Evolutionary conservation across 2,888 invertebrate species (phyloP).

Genomic region (Troilus luridus): DNA sequence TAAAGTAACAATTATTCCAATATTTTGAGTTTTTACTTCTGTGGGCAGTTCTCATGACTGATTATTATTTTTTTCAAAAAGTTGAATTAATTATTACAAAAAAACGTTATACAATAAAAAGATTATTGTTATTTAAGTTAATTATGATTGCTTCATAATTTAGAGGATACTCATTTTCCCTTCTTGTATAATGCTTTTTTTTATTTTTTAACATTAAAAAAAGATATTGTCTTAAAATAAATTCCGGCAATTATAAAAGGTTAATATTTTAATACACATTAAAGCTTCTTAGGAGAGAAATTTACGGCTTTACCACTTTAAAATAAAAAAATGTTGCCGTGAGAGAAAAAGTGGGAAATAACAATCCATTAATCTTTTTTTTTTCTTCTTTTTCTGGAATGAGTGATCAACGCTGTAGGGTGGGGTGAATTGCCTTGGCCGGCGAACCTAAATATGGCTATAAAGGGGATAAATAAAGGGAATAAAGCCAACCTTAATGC

Average conservation of each 20-base stretch:
- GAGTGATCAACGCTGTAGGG: slow-evolving; percentile 34
- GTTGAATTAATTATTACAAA: too few species aligned
- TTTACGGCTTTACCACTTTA: background rate
- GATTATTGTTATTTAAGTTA: too few species aligned
- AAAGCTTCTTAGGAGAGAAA: background rate
- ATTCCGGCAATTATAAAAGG: slow-evolving; percentile 1
- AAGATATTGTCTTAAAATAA: background rate
- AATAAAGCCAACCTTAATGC: slow-evolving; percentile 32
- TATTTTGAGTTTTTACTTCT: too few species aligned
- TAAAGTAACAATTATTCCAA: too few species aligned
- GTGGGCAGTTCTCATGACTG: too few species aligned
- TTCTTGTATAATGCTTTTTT: background rate
- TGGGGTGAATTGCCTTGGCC: slow-evolving; percentile 29
- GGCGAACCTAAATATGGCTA: slow-evolving; percentile 33
- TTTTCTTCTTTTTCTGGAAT: slow-evolving; percentile 5
- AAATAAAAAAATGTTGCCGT: background rate
- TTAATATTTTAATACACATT: slow-evolving; percentile 12
- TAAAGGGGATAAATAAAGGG: slow-evolving; percentile 30
- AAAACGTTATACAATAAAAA: too few species aligned
- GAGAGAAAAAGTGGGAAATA: slow-evolving; percentile 38
- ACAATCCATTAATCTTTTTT: slow-evolving; percentile 49
- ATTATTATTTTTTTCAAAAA: too few species aligned
- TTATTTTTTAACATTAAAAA: too few species aligned
- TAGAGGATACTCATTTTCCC: too few species aligned
- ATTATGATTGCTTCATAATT: too few species aligned